Base-by-base conservation (phyloP, 2,888 invertebrate species). In the Trachelus tabidus region DNA sequence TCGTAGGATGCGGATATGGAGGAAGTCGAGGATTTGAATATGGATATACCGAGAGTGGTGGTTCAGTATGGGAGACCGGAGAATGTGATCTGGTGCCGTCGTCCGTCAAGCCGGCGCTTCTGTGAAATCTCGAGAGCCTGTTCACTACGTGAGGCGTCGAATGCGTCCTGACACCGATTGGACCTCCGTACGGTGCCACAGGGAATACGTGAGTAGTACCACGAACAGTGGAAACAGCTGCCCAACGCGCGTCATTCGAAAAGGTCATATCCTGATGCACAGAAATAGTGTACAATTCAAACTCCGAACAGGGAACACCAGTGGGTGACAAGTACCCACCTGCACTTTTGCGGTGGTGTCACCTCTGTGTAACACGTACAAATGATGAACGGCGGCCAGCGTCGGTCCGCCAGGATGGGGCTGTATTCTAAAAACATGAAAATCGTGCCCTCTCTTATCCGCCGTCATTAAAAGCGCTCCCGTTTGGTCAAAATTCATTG, bases 191-290 rank as follows among this genome's bases (percentile, higher is more conserved):
- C 31, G 99, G 97, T 30, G 98, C 98, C 75, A 99, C 94, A 12
- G 99, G 98, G 92, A 99, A 99, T 83, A 99, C 96, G 92, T 99
- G 99, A 40, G 98, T 98, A 0, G 99, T 99, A 81, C 99, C 99
- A 81, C 98, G 95, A 78, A 98, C 94, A 0, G 99, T 98, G 69
- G 98, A 97, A 9, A 99, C 95, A 2, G 98, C 97, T n/a, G 97
- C 96, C 99, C 99, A 99, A 77, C 99, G 95, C 37, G 96, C 96
- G 93, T 99, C 99, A 79, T 95, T 93, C 1, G 98, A 97, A 90
- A 99, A 97, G 76, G 96, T 94, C 91, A 98, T 96, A 89, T 98
- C 97, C 93, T 96, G 93, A n/a, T 75, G 35, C 76, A 37, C 15
- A 30, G 69, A 40, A 73, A 68, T 34, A 34, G 69, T 68, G 73